Evolutionary conservation across 2,113 vertebrate genomes (phyloP).

Genomic region (Collichthys lucidus): DNA sequence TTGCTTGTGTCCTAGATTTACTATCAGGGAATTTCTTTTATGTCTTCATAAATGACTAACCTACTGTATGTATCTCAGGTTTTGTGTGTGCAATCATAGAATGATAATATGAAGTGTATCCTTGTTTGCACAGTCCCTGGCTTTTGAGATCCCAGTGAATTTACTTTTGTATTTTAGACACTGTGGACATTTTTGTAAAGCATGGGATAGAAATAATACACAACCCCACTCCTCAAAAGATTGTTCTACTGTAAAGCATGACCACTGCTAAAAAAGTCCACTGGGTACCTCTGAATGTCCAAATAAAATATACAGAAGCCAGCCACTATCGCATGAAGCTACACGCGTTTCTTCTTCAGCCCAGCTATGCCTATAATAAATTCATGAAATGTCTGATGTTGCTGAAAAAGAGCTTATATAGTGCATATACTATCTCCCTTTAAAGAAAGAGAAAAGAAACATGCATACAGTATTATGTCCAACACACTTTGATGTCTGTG

Average conservation of each 20-base stretch:
- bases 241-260: neutral
- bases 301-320: neutral
- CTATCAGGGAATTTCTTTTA: conserved; percentile 27
- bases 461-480: neutral
- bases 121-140: neutral
- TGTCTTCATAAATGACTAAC: conserved; percentile 48
- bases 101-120: neutral
- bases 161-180: neutral
- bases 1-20: conserved; percentile 67
- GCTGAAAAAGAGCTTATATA: neutral
- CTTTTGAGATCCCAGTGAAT: neutral
- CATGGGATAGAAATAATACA: neutral
- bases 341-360: neutral
- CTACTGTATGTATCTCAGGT: neutral
- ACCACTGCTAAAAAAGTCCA: neutral
- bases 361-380: neutral
- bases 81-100: neutral
- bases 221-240: neutral
- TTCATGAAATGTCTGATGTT: neutral
- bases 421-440: neutral
- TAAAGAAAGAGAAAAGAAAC: neutral
- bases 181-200: neutral
- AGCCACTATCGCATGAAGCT: neutral
- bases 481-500: conserved; percentile 8
- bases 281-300: neutral